Conservation (phyloP, 2,797 vertebrate species). For the Leucoraja ocellata region DNA sequence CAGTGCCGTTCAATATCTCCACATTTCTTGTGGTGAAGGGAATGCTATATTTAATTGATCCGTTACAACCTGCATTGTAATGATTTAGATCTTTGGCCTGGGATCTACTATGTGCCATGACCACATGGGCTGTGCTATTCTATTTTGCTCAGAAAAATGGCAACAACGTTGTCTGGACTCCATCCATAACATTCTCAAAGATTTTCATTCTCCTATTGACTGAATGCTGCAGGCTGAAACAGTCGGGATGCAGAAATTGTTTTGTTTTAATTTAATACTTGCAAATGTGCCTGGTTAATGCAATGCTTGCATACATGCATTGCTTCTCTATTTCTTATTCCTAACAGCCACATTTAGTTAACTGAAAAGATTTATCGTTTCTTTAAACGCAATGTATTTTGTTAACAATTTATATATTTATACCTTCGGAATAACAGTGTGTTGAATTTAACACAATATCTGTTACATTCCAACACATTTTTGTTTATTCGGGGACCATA, state of each 20-base stretch:
- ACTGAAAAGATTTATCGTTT: neutral
- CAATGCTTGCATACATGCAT: neutral
- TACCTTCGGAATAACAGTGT: conserved; percentile 23
- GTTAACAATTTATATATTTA: conserved; percentile 33
- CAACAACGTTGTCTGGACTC: neutral
- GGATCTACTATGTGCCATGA: neutral
- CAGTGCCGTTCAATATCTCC: too few species aligned
- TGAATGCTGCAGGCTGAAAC: neutral
- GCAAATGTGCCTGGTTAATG: neutral
- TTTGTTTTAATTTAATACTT: neutral
- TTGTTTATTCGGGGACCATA: conserved; percentile 37
- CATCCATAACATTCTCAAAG: too few species aligned
- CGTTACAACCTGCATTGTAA: neutral
- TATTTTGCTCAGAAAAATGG: neutral
- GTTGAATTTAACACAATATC: conserved; percentile 36
- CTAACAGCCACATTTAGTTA: neutral
- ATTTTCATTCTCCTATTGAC: neutral
- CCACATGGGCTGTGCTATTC: neutral
- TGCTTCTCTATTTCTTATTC: neutral
- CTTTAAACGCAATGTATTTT: neutral
- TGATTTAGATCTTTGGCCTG: neutral
- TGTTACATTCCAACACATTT: conserved; percentile 33
- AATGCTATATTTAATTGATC: neutral
- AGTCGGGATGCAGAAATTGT: neutral
- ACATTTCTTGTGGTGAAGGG: neutral